Evolutionary conservation across 2,888 invertebrate species (phyloP).

Genomic region (Lamellibrachia columna): DNA sequence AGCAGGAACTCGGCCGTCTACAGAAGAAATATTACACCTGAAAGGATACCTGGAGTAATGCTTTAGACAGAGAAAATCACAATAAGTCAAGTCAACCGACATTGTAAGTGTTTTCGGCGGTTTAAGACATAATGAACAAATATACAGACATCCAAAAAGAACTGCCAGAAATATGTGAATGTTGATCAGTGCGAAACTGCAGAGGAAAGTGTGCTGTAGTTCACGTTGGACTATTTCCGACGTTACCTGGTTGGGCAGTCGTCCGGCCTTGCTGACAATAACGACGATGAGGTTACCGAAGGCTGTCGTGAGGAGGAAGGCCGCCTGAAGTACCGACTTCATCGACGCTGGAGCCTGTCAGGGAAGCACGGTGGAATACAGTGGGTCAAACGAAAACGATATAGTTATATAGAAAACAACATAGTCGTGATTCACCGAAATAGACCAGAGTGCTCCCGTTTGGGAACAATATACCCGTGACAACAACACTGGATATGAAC

Average conservation of each 20-base stretch:
- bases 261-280: conserved; percentile 27
- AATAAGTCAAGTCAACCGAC: no score
- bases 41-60: no score
- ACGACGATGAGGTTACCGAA: conserved; percentile 42
- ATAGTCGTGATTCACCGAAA: no score
- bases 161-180: background rate
- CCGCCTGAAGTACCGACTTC: conserved; percentile 42
- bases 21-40: background rate
- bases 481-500: no score
- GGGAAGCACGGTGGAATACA: background rate
- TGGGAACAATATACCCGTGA: no score
- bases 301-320: conserved; percentile 41
- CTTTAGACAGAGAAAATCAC: no score
- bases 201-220: background rate
- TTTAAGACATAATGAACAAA: background rate
- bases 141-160: background rate
- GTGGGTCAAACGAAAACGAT: no score
- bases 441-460: no score
- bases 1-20: conserved; percentile 39
- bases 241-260: conserved; percentile 29
- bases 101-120: background rate
- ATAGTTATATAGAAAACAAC: no score
- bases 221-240: background rate
- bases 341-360: conserved; percentile 40
- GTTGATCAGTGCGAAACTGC: background rate